Evolutionary conservation across 1,140 invertebrate genomes (phyloP), one percentile per base, ranked within the genome.

Genomic region (Teleogryllus occipitalis): DNA sequence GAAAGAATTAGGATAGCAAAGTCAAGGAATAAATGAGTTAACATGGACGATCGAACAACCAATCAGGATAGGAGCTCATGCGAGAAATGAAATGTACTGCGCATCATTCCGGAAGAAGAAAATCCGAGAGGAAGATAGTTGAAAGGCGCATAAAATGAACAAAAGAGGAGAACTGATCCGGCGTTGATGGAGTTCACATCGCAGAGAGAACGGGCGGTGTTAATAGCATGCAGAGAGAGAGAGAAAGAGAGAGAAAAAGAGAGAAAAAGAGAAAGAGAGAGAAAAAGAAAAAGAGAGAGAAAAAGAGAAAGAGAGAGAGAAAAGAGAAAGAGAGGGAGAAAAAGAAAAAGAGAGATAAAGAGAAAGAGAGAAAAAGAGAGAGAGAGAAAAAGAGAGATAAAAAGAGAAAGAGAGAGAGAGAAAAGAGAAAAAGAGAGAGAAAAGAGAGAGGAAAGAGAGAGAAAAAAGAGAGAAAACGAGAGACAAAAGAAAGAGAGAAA

Each of bases 271-370:
- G n/a, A 72, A 18, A 18, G n/a, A 72, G 54, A 18, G n/a, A 12
- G 54, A 72, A 72, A 72, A 18, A 8, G n/a, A 72, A 72, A 72
- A 72, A 72, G n/a, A 72, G n/a, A 72, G n/a, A 72, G n/a, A 72
- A 18, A 72, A 72, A 72, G n/a, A 72, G n/a, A 72, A 72, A 72
- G 54, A 8, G n/a, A 72, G 54, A 72, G n/a, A 72, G n/a, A 18
- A 12, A 8, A 72, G n/a, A 72, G n/a, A 18, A 72, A 72, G n/a
- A 72, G n/a, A 8, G n/a, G n/a, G n/a, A 72, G n/a, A 18, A 72
- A 18, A 18, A 72, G n/a, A 12, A 72, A 72, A 72, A 12, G 54
- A n/a, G n/a, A n/a, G n/a, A n/a, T n/a, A n/a, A n/a, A n/a, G n/a
- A n/a, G n/a, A n/a, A n/a, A n/a, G n/a, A 72, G n/a, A 18, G 54